Evolutionary conservation across 2,797 vertebrate species (phyloP), one percentile per base, ranked within the genome.

Genomic region (Oreonectes daqikongensis): DNA sequence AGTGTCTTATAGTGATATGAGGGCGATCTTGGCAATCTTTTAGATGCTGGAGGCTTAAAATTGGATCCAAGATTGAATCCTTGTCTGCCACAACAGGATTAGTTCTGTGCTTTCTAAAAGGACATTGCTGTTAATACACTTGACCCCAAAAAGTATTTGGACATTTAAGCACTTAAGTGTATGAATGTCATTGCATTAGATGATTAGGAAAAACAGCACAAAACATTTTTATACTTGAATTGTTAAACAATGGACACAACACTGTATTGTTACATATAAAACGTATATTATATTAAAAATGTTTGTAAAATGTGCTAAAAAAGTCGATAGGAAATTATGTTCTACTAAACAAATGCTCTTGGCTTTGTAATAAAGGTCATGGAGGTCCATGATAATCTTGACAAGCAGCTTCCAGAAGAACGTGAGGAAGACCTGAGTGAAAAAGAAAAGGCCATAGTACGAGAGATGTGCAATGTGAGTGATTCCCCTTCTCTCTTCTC

Each of bases 391-490:
- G 97, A 99, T 89, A 98, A 98, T 88, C 81, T 99, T 91, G 96
- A 97, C 88, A 96, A 96, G 84, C 95, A 96, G 87, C 89, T 93
- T 83, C 93, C 95, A 2, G 95, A 98, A 84, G 96, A 92, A 90
- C 95, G 95, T 0, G 95, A 97, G 84, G 96, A 97, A 80, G 96
- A 96, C 79, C 92, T 99, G 80, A 99, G 96, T 4, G 97, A 99
- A 91, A 98, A 99, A 82, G 97, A 99, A 91, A 99, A 99, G 90
- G 97, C 97, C 24, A 98, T 99, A 0, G 97, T 99, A 78, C 93
- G 97, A 12, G 96, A 98, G 90, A 99, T 99, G 97, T 99, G 97
- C 91, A 99, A 99, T 60, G 97, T 99, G 90, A 94, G 94, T 84
- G 35, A 14, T 11, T 20, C 3, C 79, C 59, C 40, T 1, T 30